Conservation (phyloP, 2,888 invertebrate species). For the Epistrophella euchroma region DNA sequence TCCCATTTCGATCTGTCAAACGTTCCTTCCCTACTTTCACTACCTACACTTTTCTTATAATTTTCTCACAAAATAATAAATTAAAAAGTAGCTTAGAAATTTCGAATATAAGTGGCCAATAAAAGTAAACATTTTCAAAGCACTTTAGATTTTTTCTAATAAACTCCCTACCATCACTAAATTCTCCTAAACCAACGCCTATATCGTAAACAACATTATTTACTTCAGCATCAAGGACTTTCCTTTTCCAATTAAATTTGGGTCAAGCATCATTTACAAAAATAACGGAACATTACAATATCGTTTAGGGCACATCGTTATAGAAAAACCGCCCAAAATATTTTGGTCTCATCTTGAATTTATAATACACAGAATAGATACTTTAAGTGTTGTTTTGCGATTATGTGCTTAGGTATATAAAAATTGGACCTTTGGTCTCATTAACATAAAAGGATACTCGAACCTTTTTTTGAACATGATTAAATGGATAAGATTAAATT, state of each 20-base stretch:
- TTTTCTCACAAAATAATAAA: no score
- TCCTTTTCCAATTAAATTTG: constrained; percentile 28
- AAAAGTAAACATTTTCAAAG: no score
- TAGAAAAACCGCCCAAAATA: constrained; percentile 23
- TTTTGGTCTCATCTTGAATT: constrained; percentile 32
- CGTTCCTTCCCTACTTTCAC: no score
- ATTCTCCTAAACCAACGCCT: constrained; percentile 25
- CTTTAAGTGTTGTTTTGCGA: not conserved
- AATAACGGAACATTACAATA: constrained; percentile 19
- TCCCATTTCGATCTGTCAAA: no score
- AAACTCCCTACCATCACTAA: not conserved
- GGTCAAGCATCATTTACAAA: constrained; percentile 27
- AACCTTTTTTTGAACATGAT: not conserved
- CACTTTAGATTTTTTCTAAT: no score
- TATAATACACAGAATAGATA: constrained; percentile 1
- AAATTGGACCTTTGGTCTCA: not conserved
- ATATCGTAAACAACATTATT: not conserved
- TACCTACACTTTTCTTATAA: no score
- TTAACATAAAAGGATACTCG: constrained; percentile 14
- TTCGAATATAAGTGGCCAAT: no score
- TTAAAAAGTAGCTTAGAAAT: no score
- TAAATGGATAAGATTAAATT: constrained; percentile 4
- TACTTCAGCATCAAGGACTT: constrained; percentile 1
- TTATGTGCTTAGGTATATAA: not conserved
- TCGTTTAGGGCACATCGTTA: constrained; percentile 13